Base-by-base conservation (phyloP, 2,797 vertebrate genomes). In the Chelon auratus region DNA sequence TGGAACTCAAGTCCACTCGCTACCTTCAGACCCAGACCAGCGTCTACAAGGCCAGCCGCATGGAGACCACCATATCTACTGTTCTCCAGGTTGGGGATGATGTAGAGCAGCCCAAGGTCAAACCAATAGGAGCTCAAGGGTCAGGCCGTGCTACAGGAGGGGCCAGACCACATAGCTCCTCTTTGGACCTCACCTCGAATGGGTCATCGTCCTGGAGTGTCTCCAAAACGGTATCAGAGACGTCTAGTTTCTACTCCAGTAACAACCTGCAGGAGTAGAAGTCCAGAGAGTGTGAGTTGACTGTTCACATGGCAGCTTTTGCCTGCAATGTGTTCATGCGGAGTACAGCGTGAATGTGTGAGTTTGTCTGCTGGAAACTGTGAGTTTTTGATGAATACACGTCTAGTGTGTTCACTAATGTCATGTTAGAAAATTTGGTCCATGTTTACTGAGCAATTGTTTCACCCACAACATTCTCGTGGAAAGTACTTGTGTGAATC, bases 1-100 rank as follows among this genome's bases (percentile, higher is more conserved):
- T 99, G 50, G 97, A 99, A 74, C 95, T 99, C 81, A 97, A 96
- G 89, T 97, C 97, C 9, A 95, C 96, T 0, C 94, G 95, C 1
- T 97, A 95, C 90, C 93, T 96, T 77, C 97, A 96, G 82, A 96
- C 95, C 14, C 98, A 97, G 86, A 96, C 95, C 83, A 99, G 97
- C 9, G 90, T 97, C 76, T 99, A 96, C 91, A 98, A 97, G 86
- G 90, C 95, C 82, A 98, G 97, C 87, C 93, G 97, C 17, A 94
- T 97, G 81, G 98, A 99, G 90, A 96, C 95, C 70, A 96, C 93
- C 0, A 83, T 99, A 59, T 97, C 95, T 40, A 96, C 94, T 0
- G 93, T 97, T 0, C 83, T 93, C 0, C 95, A 95, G 2, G 62
- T 39, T 0, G 88, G 90, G 0, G 95, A 97, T 0, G 84, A 93